A percentile compares a stretch with the other conserved stretches of the same genome.
Evolutionary conservation across 2,888 invertebrate genomes (phyloP).

Genomic region (Cinara cedri): DNA sequence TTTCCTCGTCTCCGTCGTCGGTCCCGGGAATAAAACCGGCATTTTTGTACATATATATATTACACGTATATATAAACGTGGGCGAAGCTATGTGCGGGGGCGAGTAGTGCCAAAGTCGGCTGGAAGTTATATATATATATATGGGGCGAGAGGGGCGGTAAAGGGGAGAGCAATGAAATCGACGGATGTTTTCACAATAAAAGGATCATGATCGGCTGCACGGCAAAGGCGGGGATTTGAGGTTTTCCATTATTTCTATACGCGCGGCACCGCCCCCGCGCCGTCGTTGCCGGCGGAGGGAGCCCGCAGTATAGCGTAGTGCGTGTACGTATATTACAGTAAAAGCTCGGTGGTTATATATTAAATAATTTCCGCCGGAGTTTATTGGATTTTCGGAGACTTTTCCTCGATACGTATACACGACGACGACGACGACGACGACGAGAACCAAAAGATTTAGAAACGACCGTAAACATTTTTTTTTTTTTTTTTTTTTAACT

Average conservation of each 20-base stretch:
- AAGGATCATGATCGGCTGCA: not conserved
- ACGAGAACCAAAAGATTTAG: constrained; percentile 21
- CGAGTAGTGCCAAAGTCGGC: not conserved
- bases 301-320: too few species aligned
- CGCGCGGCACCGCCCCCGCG: not conserved
- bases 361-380: constrained; percentile 47
- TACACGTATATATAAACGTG: not conserved
- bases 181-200: constrained; percentile 41
- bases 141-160: too few species aligned
- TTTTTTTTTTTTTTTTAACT: too few species aligned
- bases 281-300: not conserved
- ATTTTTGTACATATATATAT: not conserved
- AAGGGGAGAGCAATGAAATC: constrained; percentile 5
- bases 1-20: constrained; percentile 17
- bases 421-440: not conserved
- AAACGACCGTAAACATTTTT: constrained; percentile 27
- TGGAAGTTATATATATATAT: not conserved
- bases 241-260: constrained; percentile 40
- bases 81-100: not conserved
- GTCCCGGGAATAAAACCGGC: not conserved
- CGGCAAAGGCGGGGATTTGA: not conserved
- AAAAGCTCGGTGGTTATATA: constrained; percentile 30
- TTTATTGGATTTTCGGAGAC: constrained; percentile 40
- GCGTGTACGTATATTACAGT: not conserved
- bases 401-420: constrained; percentile 2